phyloP scores from a whole-genome alignment of 2,113 vertebrate genomes.

The Crotophaga sulcirostris region DNA sequence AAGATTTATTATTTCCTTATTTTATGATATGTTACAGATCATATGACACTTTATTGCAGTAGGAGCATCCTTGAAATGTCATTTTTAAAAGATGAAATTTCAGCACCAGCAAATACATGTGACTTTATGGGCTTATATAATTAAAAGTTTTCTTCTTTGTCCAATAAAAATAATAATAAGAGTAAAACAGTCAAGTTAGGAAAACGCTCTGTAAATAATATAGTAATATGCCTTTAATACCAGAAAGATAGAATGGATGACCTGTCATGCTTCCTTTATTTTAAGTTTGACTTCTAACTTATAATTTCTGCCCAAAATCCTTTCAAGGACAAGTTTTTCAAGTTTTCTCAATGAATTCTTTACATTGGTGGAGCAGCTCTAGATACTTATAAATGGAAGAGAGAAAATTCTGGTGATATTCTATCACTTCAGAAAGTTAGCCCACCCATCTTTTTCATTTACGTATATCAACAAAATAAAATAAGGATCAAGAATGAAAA shows the following conservation, averaged over 20 bases:
- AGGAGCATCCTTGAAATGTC: not conserved
- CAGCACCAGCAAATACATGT: not conserved
- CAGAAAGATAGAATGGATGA: not conserved
- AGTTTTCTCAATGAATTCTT: not conserved
- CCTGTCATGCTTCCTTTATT: not conserved
- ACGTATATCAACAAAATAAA: not conserved
- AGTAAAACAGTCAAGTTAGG: not conserved
- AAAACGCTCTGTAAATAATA: not conserved
- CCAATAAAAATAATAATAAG: not conserved
- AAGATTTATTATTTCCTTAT: not conserved
- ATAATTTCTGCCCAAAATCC: not conserved
- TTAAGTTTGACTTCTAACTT: not conserved
- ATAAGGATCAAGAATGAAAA: not conserved
- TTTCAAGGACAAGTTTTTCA: not conserved
- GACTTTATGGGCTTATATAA: not conserved
- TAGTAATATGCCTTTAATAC: not conserved
- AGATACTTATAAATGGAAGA: not conserved
- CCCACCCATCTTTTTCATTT: not conserved
- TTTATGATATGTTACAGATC: not conserved
- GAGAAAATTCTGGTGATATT: not conserved
- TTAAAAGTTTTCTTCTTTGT: not conserved
- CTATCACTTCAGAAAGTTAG: not conserved
- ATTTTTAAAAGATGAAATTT: not conserved
- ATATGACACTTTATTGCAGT: not conserved
- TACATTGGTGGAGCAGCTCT: not conserved